These are phyloP conservation scores for Threskiornis aethiopicus DNA, from an alignment of 2,797 vertebrate species.

Conservation along the genomic window DNA sequence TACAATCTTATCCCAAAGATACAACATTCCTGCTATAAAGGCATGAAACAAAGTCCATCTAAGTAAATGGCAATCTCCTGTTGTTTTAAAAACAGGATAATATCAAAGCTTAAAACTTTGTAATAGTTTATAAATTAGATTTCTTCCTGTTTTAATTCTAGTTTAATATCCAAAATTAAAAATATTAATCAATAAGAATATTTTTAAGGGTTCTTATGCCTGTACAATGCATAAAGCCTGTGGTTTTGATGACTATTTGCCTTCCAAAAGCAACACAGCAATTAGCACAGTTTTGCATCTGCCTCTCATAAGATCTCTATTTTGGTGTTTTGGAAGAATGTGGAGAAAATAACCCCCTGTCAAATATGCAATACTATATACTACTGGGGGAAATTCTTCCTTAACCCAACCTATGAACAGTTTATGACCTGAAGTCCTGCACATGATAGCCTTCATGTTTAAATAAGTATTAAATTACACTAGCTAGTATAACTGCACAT, in stretches of 20 bases:
- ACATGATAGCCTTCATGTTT: neutral
- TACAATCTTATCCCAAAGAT: neutral
- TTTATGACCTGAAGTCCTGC: neutral
- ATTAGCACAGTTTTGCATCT: neutral
- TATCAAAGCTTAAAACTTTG: neutral
- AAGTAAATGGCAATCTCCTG: neutral
- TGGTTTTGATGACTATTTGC: neutral
- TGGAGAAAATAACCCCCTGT: neutral
- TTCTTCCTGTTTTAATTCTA: neutral
- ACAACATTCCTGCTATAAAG: neutral
- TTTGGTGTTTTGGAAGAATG: neutral
- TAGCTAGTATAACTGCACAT: neutral
- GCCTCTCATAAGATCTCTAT: neutral
- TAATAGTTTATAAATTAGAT: neutral
- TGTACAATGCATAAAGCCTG: neutral
- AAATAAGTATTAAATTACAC: conserved; percentile 9
- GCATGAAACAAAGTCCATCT: neutral
- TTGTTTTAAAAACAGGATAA: neutral
- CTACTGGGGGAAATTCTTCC: neutral
- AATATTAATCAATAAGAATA: neutral
- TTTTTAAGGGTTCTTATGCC: neutral
- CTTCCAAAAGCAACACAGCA: neutral
- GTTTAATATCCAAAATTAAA: neutral
- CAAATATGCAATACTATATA: neutral
- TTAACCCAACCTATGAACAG: neutral